Percentiles rank a stretch among this genome's conserved stretches.
Evolutionary conservation across 2,113 vertebrate genomes (phyloP).

Genomic region (Nibea coibor): DNA sequence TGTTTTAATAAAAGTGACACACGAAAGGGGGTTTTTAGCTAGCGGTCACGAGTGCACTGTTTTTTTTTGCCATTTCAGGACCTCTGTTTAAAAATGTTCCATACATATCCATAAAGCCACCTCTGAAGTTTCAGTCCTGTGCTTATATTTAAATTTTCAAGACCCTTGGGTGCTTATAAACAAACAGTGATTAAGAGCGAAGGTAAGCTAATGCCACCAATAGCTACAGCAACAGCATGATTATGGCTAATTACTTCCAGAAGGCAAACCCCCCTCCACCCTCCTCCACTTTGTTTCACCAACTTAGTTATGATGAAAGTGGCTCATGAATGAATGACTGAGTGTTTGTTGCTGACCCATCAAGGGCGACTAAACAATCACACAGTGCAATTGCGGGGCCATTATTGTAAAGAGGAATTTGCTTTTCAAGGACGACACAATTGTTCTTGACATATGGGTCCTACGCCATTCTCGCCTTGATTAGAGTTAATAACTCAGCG

Average conservation of each 20-base stretch:
- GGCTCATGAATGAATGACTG: conserved; percentile 39
- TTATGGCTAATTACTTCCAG: conserved; percentile 76
- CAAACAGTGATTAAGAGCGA: conserved; percentile 71
- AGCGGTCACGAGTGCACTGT: background rate
- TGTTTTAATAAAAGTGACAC: conserved; percentile 6
- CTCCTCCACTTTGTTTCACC: conserved; percentile 50
- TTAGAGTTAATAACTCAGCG: conserved; percentile 33
- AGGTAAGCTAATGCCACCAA: conserved; percentile 69
- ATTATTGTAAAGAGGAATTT: conserved; percentile 45
- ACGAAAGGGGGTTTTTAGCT: background rate
- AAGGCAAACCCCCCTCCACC: conserved; percentile 60
- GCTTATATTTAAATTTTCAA: conserved; percentile 56
- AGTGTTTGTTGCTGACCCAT: conserved; percentile 53
- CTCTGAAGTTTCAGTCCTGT: conserved; percentile 39
- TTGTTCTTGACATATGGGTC: conserved; percentile 60
- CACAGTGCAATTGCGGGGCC: conserved; percentile 36
- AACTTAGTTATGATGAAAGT: conserved; percentile 67
- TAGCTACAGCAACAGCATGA: conserved; percentile 68
- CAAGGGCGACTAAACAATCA: conserved; percentile 68
- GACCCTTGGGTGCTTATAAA: conserved; percentile 70
- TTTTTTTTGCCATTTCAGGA: conserved; percentile 17
- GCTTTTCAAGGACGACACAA: conserved; percentile 62
- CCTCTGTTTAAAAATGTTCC: conserved; percentile 13
- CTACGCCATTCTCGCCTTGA: conserved; percentile 7
- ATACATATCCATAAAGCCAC: conserved; percentile 28